phyloP scores from a whole-genome alignment of 2,888 invertebrate species.

The Phragmatobia fuliginosa region DNA sequence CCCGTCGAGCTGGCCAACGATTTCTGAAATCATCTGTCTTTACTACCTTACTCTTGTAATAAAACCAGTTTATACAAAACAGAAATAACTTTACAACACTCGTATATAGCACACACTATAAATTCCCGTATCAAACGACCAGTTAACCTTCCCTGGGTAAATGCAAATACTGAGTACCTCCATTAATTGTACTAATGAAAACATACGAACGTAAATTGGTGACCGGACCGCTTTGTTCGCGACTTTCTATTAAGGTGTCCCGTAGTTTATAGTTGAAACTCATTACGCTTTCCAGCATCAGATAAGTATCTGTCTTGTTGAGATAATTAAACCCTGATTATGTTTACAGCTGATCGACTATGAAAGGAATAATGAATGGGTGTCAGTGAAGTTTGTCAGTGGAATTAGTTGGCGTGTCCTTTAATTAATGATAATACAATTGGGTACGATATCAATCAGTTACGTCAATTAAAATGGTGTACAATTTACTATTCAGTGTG shows the following conservation, averaged over 20 bases:
- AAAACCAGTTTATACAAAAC: neutral
- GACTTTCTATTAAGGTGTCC: neutral
- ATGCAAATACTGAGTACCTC: slow-evolving; percentile 28
- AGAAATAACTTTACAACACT: neutral
- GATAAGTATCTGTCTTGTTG: slow-evolving; percentile 3
- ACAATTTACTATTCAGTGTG: neutral
- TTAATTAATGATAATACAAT: slow-evolving; percentile 4
- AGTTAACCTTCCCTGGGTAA: slow-evolving; percentile 27
- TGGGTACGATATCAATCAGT: neutral
- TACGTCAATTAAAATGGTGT: neutral
- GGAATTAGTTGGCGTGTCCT: neutral
- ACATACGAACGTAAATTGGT: slow-evolving; percentile 25
- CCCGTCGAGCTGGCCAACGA: too few species aligned
- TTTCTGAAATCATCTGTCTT: too few species aligned
- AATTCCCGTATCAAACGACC: slow-evolving; percentile 28
- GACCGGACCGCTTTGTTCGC: slow-evolving; percentile 15
- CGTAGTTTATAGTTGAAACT: neutral
- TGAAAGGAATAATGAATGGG: neutral
- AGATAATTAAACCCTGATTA: neutral
- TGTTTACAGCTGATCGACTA: neutral
- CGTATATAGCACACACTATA: neutral
- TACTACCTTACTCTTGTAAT: too few species aligned
- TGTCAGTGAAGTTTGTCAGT: neutral
- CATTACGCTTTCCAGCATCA: neutral
- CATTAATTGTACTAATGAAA: slow-evolving; percentile 38